These are phyloP conservation scores for Lithophane leautieri DNA, from an alignment of 2,888 invertebrate genomes.

Conservation along the genomic window DNA sequence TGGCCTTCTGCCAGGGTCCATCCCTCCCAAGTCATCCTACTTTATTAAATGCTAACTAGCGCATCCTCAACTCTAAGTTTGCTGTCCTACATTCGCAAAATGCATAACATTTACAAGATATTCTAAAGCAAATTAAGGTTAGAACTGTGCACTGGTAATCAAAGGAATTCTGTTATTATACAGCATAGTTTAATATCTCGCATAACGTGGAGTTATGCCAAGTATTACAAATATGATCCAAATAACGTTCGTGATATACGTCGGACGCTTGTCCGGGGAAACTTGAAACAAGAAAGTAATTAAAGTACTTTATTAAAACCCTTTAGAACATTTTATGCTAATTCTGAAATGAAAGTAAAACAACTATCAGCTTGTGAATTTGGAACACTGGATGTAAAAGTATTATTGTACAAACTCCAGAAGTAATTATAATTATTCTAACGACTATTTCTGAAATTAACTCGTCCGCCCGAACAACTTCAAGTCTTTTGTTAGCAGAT, in stretches of 20 bases:
- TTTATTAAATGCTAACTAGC: conserved; percentile 16
- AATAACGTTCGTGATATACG: conserved; percentile 51
- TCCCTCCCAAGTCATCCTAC: conserved; percentile 23
- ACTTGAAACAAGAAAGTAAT: conserved; percentile 28
- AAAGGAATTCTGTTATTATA: conserved; percentile 62
- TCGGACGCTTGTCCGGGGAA: conserved; percentile 20
- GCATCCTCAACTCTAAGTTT: conserved; percentile 12
- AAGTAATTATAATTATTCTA: conserved; percentile 41
- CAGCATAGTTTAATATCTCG: conserved; percentile 57
- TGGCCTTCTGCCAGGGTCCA: conserved; percentile 43
- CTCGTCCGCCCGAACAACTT: conserved; percentile 8
- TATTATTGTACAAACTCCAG: conserved; percentile 34
- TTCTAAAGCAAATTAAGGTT: conserved; percentile 54
- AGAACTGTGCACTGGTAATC: conserved; percentile 51
- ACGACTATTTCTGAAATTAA: conserved; percentile 28
- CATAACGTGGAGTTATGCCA: conserved; percentile 55
- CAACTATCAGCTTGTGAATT: conserved; percentile 30
- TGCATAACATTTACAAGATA: conserved; percentile 53
- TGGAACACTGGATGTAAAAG: conserved; percentile 23
- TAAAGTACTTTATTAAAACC: conserved; percentile 23
- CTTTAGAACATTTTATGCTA: conserved; percentile 29
- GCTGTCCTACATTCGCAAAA: conserved; percentile 37
- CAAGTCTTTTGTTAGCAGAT: conserved; percentile 19
- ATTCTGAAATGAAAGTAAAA: conserved; percentile 44
- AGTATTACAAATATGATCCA: conserved; percentile 48